Base-by-base conservation (phyloP, 2,797 vertebrate genomes). In the Tragopan temminckii region DNA sequence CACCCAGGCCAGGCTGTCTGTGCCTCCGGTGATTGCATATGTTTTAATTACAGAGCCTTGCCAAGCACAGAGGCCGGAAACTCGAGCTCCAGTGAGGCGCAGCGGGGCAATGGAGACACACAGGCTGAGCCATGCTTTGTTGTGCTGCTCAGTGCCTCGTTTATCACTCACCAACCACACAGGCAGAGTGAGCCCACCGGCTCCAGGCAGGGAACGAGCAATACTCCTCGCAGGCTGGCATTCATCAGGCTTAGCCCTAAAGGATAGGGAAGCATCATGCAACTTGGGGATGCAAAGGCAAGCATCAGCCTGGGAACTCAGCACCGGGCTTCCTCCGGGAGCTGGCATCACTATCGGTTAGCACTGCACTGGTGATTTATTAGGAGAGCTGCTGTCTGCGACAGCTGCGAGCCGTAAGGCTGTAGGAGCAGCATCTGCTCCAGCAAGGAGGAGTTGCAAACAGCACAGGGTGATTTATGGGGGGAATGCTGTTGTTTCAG, bases 201-300 rank as follows among this genome's bases (percentile, higher is more conserved):
- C 5, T 0, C 15, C 0, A 0, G 63, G 68, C 80, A 11, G 43
- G 46, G 55, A 40, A 40, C 0, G 0, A 36, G 74, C 80, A 79
- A 61, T 59, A 21, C 45, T 70, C 55, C 52, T 17, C 25, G 8
- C 18, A 25, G 7, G 33, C 48, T 1, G 1, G 36, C 25, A 63
- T 88, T 14, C 7, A 14, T 9, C 29, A 20, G 52, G 15, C 46
- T 5, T 62, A 62, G 33, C 8, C 16, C 45, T 50, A 38, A 52
- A 66, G 11, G 20, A 58, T 16, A 25, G 16, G 52, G 29, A 62
- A 61, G 16, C 72, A 68, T 3, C 68, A 29, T 5, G 0, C 33
- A 68, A 85, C 31, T 36, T 4, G 0, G 35, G 52, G 53, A 50
- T 69, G 63, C 13, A 7, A 33, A 53, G 59, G 36, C 16, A 9